Evolutionary conservation across 2,797 vertebrate genomes (phyloP).

Genomic region (Semaprochilodus insignis): DNA sequence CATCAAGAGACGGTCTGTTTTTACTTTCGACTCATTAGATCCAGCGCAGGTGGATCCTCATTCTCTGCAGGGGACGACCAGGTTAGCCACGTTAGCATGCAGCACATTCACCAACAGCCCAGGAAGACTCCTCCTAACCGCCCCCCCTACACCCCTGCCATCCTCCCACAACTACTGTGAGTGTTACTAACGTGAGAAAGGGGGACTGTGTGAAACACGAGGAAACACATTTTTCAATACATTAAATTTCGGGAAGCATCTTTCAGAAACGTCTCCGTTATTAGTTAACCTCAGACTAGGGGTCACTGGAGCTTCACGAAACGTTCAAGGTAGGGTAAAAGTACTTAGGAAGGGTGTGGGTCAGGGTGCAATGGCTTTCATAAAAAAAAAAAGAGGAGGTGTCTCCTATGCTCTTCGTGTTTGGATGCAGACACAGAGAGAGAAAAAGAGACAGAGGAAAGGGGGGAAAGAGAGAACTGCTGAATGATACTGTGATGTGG

Average conservation of each 20-base stretch:
- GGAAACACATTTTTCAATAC: conserved; percentile 86
- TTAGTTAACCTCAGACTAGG: conserved; percentile 76
- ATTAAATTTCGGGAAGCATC: conserved; percentile 79
- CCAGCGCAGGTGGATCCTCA: conserved; percentile 73
- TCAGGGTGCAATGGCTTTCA: conserved; percentile 69
- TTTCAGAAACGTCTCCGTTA: conserved; percentile 81
- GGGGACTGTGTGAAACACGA: conserved; percentile 74
- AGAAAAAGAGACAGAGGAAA: conserved; percentile 36
- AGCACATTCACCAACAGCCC: conserved; percentile 32
- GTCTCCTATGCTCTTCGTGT: conserved; percentile 46
- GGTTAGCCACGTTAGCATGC: conserved; percentile 34
- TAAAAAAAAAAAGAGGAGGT: conserved; percentile 63
- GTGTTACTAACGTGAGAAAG: conserved; percentile 50
- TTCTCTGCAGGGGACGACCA: conserved; percentile 46
- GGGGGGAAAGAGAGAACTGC: conserved; percentile 31
- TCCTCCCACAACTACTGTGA: not conserved
- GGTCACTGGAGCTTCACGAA: conserved; percentile 74
- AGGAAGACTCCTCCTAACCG: not conserved
- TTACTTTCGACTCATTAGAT: conserved; percentile 64
- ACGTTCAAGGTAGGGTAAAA: conserved; percentile 75
- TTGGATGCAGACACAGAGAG: conserved; percentile 41
- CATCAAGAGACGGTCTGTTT: conserved; percentile 65
- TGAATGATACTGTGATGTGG: conserved; percentile 53
- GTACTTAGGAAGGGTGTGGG: conserved; percentile 71
- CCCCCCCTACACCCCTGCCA: not conserved